Evolutionary conservation across 2,113 vertebrate species (phyloP).

Genomic region (Cebus imitator): DNA sequence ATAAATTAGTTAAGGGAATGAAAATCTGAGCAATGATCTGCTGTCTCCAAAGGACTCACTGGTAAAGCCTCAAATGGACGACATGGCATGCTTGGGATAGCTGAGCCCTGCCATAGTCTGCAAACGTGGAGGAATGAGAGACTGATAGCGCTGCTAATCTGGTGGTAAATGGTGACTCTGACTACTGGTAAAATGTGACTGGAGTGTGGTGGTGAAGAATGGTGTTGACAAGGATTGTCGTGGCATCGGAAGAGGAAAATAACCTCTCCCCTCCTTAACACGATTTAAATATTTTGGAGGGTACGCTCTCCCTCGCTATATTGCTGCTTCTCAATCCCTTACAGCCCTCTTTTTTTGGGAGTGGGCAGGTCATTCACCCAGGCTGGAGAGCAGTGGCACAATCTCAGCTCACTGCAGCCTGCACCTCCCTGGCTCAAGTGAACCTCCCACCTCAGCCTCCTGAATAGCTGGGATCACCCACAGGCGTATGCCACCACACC

Average conservation of each 20-base stretch:
- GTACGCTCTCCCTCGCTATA: no score
- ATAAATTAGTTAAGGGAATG: slow-evolving; percentile 15
- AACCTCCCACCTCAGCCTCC: neutral
- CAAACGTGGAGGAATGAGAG: neutral
- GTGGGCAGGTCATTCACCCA: neutral
- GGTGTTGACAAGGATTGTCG: neutral
- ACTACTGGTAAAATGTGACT: neutral
- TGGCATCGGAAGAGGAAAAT: neutral
- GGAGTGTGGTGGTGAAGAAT: neutral
- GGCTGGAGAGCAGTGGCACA: neutral
- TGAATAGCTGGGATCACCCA: neutral
- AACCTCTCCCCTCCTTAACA: neutral
- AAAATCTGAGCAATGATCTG: neutral
- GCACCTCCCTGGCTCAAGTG: neutral
- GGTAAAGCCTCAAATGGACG: neutral
- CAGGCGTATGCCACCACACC: neutral
- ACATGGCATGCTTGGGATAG: neutral
- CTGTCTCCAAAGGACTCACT: neutral
- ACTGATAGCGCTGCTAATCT: neutral
- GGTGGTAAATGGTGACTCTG: neutral
- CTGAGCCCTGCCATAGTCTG: neutral
- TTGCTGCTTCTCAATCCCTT: no score
- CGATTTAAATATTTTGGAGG: neutral
- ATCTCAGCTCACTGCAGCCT: neutral
- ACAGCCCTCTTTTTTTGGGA: no score